Percentiles rank a stretch among this genome's conserved stretches.
These are phyloP conservation scores for Microcebus ravelobensis DNA, from an alignment of 2,113 vertebrate species.

Conservation along the genomic window DNA sequence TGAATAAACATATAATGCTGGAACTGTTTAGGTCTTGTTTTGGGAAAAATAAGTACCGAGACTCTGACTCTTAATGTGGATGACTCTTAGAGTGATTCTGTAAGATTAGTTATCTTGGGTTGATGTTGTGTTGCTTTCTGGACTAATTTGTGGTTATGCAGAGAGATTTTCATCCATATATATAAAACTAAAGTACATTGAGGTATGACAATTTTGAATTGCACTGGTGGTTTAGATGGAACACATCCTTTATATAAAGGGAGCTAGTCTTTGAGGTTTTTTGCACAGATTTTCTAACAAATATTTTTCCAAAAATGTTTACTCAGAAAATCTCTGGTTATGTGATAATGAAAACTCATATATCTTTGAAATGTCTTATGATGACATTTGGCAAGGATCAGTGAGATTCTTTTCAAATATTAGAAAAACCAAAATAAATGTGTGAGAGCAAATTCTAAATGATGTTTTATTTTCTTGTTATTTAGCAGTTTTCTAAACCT, in stretches of 20 bases:
- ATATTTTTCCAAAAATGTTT: conserved; percentile 37
- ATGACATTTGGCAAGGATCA: conserved; percentile 71
- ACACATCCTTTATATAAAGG: neutral
- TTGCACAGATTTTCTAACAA: conserved; percentile 55
- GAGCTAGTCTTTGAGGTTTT: neutral
- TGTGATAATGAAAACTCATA: conserved; percentile 73
- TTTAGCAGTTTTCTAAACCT: conserved; percentile 47
- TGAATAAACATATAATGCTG: neutral
- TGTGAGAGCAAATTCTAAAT: conserved; percentile 60
- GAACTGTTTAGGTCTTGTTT: neutral
- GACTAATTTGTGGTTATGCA: neutral
- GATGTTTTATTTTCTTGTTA: conserved; percentile 52
- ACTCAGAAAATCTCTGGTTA: conserved; percentile 60
- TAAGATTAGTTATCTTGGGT: neutral
- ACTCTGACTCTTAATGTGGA: neutral
- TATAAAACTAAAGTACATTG: neutral
- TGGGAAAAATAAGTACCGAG: neutral
- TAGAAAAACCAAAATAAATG: conserved; percentile 71
- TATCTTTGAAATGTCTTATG: conserved; percentile 72
- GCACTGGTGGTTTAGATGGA: neutral
- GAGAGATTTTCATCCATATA: neutral
- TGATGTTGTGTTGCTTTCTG: neutral
- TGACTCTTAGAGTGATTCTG: neutral
- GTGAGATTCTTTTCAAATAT: conserved; percentile 61
- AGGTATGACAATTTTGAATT: neutral